Evolutionary conservation across 2,797 vertebrate genomes (phyloP), one percentile per base, ranked within the genome.

Genomic region (Spinus pinus): DNA sequence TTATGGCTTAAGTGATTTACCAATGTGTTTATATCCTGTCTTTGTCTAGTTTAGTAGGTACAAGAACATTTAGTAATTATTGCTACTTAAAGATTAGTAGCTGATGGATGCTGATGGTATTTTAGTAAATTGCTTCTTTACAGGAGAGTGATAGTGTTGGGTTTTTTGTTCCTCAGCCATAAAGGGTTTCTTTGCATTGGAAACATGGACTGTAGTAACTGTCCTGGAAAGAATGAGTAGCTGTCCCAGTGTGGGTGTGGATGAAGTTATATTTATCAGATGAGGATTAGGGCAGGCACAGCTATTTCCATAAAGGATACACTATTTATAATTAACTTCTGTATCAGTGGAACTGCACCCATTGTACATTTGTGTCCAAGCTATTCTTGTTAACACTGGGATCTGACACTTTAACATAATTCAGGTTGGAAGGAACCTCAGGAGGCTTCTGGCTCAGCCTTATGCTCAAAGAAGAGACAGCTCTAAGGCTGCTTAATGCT

Each of bases 71-170:
- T 58, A 66, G 50, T 54, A 86, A 83, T 88, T 90, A 84, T 79
- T 95, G 53, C 23, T 93, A 70, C 66, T 94, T 95, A 86, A 88
- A 91, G 85, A 89, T 84, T 77, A 89, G 67, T 51, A 51, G 81
- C 57, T 93, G 85, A 95, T 75, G 61, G 70, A 91, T 83, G 81
- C 77, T 87, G 72, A 88, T 28, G 47, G 25, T n/a, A 84, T 81
- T 93, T 94, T 69, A 81, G 31, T 51, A 90, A 95, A 83, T 75
- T 84, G 16, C 13, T 85, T 85, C 57, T 78, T 86, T 81, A 58
- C 37, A 86, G 57, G 28, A 54, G 30, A 91, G 16, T 67, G 23
- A 69, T 69, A 44, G 31, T 69, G 30, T 4, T 81, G 11, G 1
- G 11, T 5, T 33, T 58, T 74, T 78, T 73, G 33, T 61, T 67